Evolutionary conservation across 2,888 invertebrate species (phyloP).

Genomic region (Leucophenga montana): DNA sequence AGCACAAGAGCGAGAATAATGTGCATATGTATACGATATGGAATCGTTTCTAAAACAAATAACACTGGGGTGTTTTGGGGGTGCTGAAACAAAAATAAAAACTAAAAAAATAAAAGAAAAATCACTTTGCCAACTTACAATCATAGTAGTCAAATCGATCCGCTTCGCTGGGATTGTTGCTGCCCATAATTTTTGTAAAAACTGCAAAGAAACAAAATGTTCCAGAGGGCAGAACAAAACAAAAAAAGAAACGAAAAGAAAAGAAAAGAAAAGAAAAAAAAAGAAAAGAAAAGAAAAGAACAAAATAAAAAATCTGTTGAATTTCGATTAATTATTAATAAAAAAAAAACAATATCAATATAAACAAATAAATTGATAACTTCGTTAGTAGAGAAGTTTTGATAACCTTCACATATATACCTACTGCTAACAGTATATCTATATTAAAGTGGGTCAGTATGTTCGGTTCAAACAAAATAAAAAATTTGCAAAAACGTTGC

Average conservation of each 20-base stretch:
- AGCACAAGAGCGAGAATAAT: not conserved
- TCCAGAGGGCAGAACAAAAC: constrained; percentile 16
- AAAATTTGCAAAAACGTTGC: no score
- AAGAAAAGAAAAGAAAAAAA: constrained; percentile 22
- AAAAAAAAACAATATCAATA: constrained; percentile 33
- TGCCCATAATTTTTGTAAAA: constrained; percentile 71
- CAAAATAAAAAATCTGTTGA: constrained; percentile 27
- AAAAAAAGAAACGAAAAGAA: constrained; percentile 23
- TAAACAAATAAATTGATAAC: constrained; percentile 19
- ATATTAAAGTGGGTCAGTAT: not conserved
- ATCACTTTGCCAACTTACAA: constrained; percentile 59
- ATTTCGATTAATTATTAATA: constrained; percentile 23
- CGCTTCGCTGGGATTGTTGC: constrained; percentile 70
- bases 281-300: constrained; percentile 26
- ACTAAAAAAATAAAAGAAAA: not conserved
- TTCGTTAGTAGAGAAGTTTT: not conserved
- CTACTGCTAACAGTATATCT: not conserved
- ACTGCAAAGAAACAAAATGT: constrained; percentile 50
- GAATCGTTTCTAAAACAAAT: not conserved
- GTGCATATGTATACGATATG: not conserved
- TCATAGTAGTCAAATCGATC: constrained; percentile 71
- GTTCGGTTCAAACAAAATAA: no score
- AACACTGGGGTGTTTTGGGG: not conserved
- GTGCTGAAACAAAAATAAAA: not conserved
- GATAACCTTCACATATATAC: not conserved